phyloP scores from a whole-genome alignment of 2,113 vertebrate genomes.

The Mormyrus iriodes region DNA sequence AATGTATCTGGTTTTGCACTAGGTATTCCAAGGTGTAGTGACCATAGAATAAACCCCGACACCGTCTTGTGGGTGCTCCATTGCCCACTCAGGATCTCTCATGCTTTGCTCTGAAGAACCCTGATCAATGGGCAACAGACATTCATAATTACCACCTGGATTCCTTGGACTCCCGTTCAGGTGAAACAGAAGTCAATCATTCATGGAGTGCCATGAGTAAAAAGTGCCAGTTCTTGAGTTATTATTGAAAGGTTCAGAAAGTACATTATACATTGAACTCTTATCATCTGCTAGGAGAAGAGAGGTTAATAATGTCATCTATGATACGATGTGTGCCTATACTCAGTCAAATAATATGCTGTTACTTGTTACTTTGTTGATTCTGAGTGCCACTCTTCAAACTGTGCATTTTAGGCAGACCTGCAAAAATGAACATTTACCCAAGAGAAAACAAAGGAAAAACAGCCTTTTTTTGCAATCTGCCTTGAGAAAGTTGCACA shows the following conservation, averaged over 20 bases:
- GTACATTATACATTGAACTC: slow-evolving; percentile 42
- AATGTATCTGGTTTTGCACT: not conserved
- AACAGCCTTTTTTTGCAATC: not conserved
- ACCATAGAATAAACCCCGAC: not conserved
- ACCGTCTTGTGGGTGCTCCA: not conserved
- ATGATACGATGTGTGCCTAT: slow-evolving; percentile 39
- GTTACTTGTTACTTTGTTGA: not conserved
- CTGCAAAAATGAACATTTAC: not conserved
- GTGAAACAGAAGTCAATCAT: slow-evolving; percentile 28
- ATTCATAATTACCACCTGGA: not conserved
- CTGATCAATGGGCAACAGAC: slow-evolving; percentile 29
- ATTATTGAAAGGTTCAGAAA: slow-evolving; percentile 56
- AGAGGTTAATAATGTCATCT: slow-evolving; percentile 54
- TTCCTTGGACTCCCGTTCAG: slow-evolving; percentile 24
- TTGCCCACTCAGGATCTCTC: not conserved
- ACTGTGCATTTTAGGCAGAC: not conserved
- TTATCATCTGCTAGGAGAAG: slow-evolving; percentile 31
- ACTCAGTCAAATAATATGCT: not conserved
- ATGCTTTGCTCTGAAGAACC: slow-evolving; percentile 15
- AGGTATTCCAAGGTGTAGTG: not conserved
- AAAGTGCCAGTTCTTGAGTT: slow-evolving; percentile 42
- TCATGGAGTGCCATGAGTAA: slow-evolving; percentile 30
- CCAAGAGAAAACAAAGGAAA: not conserved
- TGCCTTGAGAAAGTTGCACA: not conserved
- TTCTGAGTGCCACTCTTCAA: not conserved